Evolutionary conservation across 2,888 invertebrate species (phyloP), one percentile per base, ranked within the genome.

Genomic region (Alitta virens): DNA sequence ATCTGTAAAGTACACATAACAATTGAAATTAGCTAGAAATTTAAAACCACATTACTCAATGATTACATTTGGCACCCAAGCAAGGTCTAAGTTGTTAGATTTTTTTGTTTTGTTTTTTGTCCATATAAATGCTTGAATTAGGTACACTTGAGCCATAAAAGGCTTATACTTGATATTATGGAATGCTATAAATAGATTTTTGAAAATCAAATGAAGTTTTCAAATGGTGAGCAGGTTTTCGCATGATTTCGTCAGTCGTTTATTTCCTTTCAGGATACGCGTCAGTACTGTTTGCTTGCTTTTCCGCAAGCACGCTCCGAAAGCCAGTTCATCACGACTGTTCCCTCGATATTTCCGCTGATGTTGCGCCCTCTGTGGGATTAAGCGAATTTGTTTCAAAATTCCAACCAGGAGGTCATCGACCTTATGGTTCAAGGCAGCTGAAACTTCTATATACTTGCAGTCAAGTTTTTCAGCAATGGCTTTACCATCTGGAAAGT

Each of bases 351-450:
- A 21, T 5, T 7, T 3, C 9, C 46, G 46, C 33, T 33, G 33
- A 5, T 33, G 33, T 33, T 33, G 33, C 33, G 33, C 33, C 24
- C 65, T 50, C 42, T 43, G 53, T n/a, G 40, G 56, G 7, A 51
- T 92, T 70, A 94, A 86, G 56, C 94, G 86, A 73, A 95, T 93
- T 84, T 95, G 94, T 74, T 90, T 92, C 65, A 97, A 86, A 60
- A 94, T 90, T 0, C 96, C 96, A 24, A 95, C 95, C 52, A 97
- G 86, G 0, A 97, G 87, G 75, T 97, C 95, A 84, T 97, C 96
- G 27, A 96, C 93, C 81, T 96, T 94, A 86, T 96, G 94, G 83
- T 95, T 96, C 76, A 97, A 91, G n/a, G 94, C 96, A 18, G 95
- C 95, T 0, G 96, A 96, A 23, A 96, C 91, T 84, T 97, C 96